Percentiles rank a stretch among this genome's conserved stretches.
Conservation (phyloP, 2,113 vertebrate genomes). For the Dicaeum eximium region DNA sequence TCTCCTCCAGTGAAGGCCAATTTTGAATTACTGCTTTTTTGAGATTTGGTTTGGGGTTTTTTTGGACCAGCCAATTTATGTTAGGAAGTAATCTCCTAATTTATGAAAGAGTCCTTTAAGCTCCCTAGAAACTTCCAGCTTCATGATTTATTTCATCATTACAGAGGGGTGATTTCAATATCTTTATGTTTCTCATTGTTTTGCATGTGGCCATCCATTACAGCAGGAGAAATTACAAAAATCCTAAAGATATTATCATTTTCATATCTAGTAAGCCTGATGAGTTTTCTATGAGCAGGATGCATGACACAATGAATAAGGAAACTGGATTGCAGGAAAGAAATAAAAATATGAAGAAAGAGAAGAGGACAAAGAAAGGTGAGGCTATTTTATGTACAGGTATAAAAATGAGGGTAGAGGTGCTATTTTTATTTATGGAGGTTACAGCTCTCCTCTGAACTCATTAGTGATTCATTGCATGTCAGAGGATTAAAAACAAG, state of each 20-base stretch:
- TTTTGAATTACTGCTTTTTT: neutral
- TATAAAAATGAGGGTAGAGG: neutral
- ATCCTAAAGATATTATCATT: neutral
- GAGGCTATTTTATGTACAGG: neutral
- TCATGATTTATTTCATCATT: neutral
- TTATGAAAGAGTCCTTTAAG: neutral
- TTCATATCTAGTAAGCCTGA: neutral
- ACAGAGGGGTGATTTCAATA: neutral
- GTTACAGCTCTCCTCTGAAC: neutral
- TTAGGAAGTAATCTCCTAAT: neutral
- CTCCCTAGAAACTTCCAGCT: neutral
- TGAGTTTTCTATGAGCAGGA: neutral
- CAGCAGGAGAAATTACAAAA: neutral
- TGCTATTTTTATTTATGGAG: neutral
- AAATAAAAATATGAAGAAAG: neutral
- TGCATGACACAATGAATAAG: neutral
- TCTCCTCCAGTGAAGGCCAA: neutral
- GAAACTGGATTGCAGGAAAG: neutral
- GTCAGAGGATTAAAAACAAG: neutral
- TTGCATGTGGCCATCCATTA: neutral
- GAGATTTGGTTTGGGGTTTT: neutral
- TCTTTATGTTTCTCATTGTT: neutral
- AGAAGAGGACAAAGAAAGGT: neutral
- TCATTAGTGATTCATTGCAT: neutral
- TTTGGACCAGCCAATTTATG: neutral